phyloP scores from a whole-genome alignment of 2,113 vertebrate species.

The Prolemur simus region DNA sequence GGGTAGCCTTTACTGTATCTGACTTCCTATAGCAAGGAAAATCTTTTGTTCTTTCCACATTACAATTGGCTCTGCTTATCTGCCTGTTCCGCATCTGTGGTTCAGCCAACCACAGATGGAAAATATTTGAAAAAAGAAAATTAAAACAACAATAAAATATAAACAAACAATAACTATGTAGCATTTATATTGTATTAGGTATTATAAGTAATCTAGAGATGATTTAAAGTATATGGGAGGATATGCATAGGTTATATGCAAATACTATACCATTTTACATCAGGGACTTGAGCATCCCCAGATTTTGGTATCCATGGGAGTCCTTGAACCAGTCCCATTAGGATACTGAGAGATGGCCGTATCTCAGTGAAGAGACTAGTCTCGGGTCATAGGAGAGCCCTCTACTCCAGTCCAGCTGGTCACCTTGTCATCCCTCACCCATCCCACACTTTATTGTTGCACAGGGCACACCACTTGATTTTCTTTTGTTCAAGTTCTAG shows the following conservation, averaged over 20 bases:
- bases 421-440: neutral
- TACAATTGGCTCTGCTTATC: neutral
- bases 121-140: neutral
- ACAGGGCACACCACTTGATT: neutral
- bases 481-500: neutral
- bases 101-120: neutral
- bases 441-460: neutral
- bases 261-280: neutral
- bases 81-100: neutral
- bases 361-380: neutral
- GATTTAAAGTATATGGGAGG: neutral
- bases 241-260: neutral
- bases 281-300: neutral
- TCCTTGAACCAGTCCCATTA: neutral
- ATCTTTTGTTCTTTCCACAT: neutral
- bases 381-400: neutral
- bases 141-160: neutral
- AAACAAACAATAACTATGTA: neutral
- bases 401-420: neutral
- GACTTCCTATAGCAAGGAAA: neutral
- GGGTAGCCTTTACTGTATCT: neutral
- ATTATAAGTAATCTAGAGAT: neutral
- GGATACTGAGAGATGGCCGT: neutral
- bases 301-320: neutral
- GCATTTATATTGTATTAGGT: neutral